A percentile compares a stretch with the other conserved stretches of the same genome.
Evolutionary conservation across 2,888 invertebrate species (phyloP).

Genomic region (Drosophila bunnanda): DNA sequence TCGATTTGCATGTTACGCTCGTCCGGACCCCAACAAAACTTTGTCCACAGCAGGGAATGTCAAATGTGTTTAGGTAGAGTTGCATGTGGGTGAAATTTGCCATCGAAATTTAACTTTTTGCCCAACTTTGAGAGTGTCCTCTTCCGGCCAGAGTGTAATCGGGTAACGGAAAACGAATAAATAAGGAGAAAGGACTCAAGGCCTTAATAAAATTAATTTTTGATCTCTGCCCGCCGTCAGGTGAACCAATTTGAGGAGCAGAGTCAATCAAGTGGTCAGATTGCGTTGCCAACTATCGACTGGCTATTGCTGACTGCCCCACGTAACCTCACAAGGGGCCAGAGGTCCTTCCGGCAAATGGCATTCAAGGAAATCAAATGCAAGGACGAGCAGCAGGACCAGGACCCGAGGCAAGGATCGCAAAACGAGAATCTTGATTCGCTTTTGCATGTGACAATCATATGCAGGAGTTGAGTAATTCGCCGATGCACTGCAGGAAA

Average conservation of each 20-base stretch:
- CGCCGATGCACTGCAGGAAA: conserved; percentile 9
- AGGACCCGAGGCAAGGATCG: conserved; percentile 33
- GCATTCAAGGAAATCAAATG: conserved; percentile 56
- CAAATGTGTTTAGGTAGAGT: conserved; percentile 63
- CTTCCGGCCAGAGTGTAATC: conserved; percentile 21
- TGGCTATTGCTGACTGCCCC: neutral
- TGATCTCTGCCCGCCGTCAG: conserved; percentile 14
- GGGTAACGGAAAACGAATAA: conserved; percentile 43
- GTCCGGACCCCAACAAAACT: conserved; percentile 47
- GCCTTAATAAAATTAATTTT: conserved; percentile 32
- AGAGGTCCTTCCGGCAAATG: conserved; percentile 52
- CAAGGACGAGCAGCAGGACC: conserved; percentile 37
- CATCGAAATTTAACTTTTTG: conserved; percentile 63
- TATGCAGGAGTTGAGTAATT: conserved; percentile 62
- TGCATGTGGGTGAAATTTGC: conserved; percentile 54
- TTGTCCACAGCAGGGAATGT: conserved; percentile 54
- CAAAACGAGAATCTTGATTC: conserved; percentile 24
- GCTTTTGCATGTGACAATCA: conserved; percentile 60
- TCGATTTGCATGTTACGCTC: conserved; percentile 71
- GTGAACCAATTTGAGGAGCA: conserved; percentile 8
- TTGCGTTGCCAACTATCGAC: conserved; percentile 32
- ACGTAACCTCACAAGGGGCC: conserved; percentile 16
- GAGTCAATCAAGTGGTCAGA: conserved; percentile 44
- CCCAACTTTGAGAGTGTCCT: conserved; percentile 44
- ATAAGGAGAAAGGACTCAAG: conserved; percentile 1